Conservation (phyloP, 2,113 vertebrate genomes). For the Saguinus imperator region DNA sequence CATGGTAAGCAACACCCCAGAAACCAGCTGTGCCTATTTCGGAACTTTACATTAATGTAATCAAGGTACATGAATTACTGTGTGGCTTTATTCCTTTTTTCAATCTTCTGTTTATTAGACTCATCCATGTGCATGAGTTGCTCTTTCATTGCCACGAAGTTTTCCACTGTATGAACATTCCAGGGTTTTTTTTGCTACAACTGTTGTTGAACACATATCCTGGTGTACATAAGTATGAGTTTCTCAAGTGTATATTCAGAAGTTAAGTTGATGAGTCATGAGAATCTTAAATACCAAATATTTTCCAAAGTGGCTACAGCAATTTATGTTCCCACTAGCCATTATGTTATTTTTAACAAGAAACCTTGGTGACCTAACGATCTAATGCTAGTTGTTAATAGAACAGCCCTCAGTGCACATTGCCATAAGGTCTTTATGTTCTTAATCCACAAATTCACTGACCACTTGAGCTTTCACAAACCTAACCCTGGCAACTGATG, state of each 20-base stretch:
- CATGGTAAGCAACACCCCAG: background rate
- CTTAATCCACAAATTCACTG: constrained; percentile 50
- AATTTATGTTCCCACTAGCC: background rate
- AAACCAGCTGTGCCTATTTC: background rate
- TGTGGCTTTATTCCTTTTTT: constrained; percentile 15
- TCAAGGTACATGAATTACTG: background rate
- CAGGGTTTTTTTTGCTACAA: background rate
- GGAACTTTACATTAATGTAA: constrained; percentile 1
- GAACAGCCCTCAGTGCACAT: background rate
- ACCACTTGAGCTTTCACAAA: background rate
- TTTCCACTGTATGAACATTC: background rate
- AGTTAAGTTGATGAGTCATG: background rate
- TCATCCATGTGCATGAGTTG: background rate
- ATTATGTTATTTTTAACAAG: background rate
- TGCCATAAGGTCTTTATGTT: background rate
- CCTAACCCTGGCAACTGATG: background rate
- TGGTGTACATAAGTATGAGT: background rate
- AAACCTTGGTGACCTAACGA: background rate
- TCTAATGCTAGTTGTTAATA: background rate
- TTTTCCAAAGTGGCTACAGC: background rate
- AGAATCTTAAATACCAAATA: constrained; percentile 15
- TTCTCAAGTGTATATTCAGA: constrained; percentile 3
- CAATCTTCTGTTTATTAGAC: background rate
- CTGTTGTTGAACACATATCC: background rate
- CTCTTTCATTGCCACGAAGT: background rate